A percentile compares a stretch with the other conserved stretches of the same genome.
Evolutionary conservation across 2,113 vertebrate species (phyloP).

Genomic region (Cairina moschata): DNA sequence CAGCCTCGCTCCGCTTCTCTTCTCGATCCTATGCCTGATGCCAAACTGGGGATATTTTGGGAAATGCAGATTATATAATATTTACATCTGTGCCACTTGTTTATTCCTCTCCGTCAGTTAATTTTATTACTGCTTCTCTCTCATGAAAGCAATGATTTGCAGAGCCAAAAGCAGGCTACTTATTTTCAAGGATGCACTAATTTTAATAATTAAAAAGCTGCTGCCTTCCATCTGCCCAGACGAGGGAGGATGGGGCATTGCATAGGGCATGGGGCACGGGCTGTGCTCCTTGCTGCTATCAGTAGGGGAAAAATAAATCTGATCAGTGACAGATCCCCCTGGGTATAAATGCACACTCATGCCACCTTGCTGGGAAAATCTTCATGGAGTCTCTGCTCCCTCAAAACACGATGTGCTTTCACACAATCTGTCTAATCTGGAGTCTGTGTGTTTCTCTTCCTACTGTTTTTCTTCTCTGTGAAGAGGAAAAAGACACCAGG

Average conservation of each 20-base stretch:
- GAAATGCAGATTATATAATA: constrained; percentile 66
- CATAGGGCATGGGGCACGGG: fast-evolving
- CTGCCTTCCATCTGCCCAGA: constrained; percentile 13
- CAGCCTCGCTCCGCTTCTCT: constrained; percentile 4
- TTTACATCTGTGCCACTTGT: constrained; percentile 70
- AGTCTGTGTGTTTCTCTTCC: not conserved
- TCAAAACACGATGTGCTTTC: fast-evolving
- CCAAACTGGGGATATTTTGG: constrained; percentile 53
- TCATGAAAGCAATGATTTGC: constrained; percentile 41
- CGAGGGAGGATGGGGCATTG: not conserved
- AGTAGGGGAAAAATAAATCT: not conserved
- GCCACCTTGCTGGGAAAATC: fast-evolving
- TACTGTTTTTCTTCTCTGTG: not conserved
- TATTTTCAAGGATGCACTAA: constrained; percentile 50
- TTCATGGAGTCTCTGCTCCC: fast-evolving
- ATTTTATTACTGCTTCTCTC: constrained; percentile 54
- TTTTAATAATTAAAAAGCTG: constrained; percentile 68
- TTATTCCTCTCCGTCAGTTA: constrained; percentile 44
- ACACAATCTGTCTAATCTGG: not conserved
- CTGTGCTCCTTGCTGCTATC: not conserved
- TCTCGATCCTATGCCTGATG: constrained; percentile 10
- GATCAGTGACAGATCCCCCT: fast-evolving
- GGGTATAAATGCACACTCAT: not conserved
- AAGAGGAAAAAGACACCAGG: not conserved
- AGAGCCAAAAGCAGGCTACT: constrained; percentile 19